Evolutionary conservation across 2,888 invertebrate species (phyloP), one percentile per base, ranked within the genome.

Genomic region (Drosophila infuscata): DNA sequence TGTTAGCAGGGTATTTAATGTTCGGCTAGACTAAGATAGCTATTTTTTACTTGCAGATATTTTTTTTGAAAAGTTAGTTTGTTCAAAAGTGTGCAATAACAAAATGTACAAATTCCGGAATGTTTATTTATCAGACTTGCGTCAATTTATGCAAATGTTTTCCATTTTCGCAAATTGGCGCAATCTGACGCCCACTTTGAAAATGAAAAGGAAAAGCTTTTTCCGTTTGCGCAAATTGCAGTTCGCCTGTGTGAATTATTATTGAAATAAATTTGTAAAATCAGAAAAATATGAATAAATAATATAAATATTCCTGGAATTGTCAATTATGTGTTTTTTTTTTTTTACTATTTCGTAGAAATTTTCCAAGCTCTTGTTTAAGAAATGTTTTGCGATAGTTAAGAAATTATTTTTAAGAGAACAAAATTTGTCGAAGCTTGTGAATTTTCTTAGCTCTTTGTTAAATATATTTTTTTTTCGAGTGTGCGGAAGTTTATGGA

Each of bases 401-500:
- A 25, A 46, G 12, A 25, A 46, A 25, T 25, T 25, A 3, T 46
- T 46, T 8, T 7, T 3, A 25, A 46, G 25, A 15, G 7, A 25
- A 25, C 2, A 15, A 15, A 15, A 46, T 46, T 46, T 25, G 2
- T 25, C 25, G 8, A 25, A 25, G 15, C 3, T 15, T 4, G 7
- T 46, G 15, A 25, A 8, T 15, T 25, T 46, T 46, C 15, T 15
- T 4, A 25, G 46, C 7, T 25, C 3, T 25, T 9, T 11, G 11
- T n/a, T n/a, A 3, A n/a, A n/a, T 41, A 9, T n/a, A 15, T 32
- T 53, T 15, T 53, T 25, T 25, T 17, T 35, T 5, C 9, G n/a
- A 38, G 56, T 38, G 41, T 29, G 12, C 11, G 20, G 35, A 62
- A 68, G 70, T 76, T 70, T 60, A 60, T 62, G 74, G 56, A 66